phyloP scores from a whole-genome alignment of 53 echinoderm and acorn worm species.

The Echinarachnius parma region DNA sequence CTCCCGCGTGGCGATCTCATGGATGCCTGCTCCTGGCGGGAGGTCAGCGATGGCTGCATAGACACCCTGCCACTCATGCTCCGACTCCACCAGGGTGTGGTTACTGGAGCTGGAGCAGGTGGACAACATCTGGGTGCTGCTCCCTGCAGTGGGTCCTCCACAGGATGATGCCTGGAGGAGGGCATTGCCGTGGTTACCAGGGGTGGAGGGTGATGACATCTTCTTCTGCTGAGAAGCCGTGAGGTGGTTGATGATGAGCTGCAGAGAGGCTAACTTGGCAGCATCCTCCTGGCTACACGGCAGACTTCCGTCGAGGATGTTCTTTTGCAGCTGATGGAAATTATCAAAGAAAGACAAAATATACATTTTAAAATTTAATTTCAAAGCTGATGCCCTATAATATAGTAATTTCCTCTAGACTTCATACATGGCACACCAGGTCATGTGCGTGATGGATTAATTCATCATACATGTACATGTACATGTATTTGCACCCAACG shows the following conservation, averaged over 20 bases:
- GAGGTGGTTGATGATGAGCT: conserved; percentile 52
- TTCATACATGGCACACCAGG: too few relatives aligned
- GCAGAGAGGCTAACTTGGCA: conserved; percentile 75
- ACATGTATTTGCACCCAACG: too few relatives aligned
- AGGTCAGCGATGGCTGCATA: not conserved
- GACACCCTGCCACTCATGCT: conserved; percentile 18
- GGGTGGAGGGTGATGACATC: conserved; percentile 1
- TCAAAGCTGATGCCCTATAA: too few relatives aligned
- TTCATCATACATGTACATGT: too few relatives aligned
- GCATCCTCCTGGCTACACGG: conserved; percentile 78
- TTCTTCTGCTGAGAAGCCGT: conserved; percentile 12
- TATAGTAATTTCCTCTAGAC: too few relatives aligned
- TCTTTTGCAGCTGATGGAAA: conserved; percentile 58
- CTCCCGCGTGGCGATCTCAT: conserved; percentile 19
- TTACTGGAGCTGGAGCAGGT: conserved; percentile 43
- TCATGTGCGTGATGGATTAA: too few relatives aligned
- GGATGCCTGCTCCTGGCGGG: conserved; percentile 9
- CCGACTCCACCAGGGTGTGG: conserved; percentile 40
- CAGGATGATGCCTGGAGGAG: not conserved
- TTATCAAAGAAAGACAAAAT: not conserved
- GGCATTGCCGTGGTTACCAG: not conserved
- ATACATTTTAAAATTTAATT: too few relatives aligned
- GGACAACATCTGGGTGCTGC: conserved; percentile 38
- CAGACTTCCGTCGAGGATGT: conserved; percentile 58
- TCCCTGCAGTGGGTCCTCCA: not conserved